Evolutionary conservation across 2,888 invertebrate species (phyloP), one percentile per base, ranked within the genome.

Genomic region (Unio delphinus): DNA sequence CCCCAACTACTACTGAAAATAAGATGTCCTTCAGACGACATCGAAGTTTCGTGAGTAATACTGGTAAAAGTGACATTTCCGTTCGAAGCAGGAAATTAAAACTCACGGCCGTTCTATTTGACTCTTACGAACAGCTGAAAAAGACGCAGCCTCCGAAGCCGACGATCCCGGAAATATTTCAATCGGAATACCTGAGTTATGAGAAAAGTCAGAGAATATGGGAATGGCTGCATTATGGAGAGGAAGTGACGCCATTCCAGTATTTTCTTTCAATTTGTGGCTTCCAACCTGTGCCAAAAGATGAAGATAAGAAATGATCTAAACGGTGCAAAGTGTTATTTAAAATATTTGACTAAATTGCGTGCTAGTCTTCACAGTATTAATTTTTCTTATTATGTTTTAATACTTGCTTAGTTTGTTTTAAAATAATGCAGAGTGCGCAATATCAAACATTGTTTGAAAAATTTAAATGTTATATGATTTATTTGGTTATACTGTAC

Each of bases 211-310:
- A 85, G 61, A 73, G 78, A 30, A 84, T 87, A 7, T 87, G 87
- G 87, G 82, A 85, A n/a, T 87, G 87, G 87, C 68, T 87, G 17
- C 85, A 85, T 61, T 72, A 80, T 56, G 85, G 83, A 7, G 86
- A 86, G 55, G 73, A 75, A 56, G 80, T 85, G 66, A 78, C 80
- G 5, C 86, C 86, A 54, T 86, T 87, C 67, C 81, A 83, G 59
- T 86, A 82, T 71, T 87, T 87, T 65, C 74, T 87, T 15, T 78
- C 82, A n/a, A 78, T 85, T 6, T 86, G 86, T 76, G 84, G 85
- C 57, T 85, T 45, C 45, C 45, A 11, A 2, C 45, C 11, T 1
- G 11, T 45, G 45, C 45, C 45, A 45, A 45, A 45, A 45, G 45
- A 45, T 45, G 45, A 11, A 45, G 11, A 45, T 11, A 45, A 45